phyloP scores from a whole-genome alignment of 2,113 vertebrate genomes.

The Rattus rattus region DNA sequence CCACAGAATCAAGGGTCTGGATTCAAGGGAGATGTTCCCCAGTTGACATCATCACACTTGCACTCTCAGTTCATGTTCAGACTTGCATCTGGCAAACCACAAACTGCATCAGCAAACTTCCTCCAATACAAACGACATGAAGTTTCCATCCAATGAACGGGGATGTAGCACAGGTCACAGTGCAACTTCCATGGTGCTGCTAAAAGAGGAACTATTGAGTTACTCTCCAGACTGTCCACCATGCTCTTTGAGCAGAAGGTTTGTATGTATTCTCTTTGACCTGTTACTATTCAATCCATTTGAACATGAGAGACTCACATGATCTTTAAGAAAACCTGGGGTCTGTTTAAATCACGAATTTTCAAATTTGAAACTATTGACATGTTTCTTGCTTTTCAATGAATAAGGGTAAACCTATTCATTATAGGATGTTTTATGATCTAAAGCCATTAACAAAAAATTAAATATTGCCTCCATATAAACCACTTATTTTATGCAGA shows the following conservation, averaged over 20 bases:
- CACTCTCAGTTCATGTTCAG: fast-evolving
- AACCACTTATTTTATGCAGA: not conserved
- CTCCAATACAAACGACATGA: fast-evolving
- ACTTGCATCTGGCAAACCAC: not conserved
- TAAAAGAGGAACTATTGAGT: not conserved
- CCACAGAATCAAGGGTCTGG: not conserved
- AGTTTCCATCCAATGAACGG: not conserved
- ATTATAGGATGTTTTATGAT: not conserved
- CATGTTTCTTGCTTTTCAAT: not conserved
- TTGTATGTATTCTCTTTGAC: not conserved
- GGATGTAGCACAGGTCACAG: not conserved
- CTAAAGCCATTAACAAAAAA: not conserved
- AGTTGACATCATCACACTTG: too few species aligned
- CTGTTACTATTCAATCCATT: not conserved
- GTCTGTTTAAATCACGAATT: not conserved
- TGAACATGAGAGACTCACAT: not conserved
- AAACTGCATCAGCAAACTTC: not conserved
- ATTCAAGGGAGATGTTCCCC: not conserved
- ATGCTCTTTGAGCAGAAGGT: not conserved
- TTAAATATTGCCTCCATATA: not conserved
- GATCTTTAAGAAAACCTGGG: not conserved
- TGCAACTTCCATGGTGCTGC: not conserved
- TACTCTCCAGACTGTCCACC: not conserved
- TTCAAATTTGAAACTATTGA: not conserved
- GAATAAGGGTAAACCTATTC: too few species aligned